Base-by-base conservation (phyloP, 1,140 invertebrate genomes). In the Steinernema khuongi region DNA sequence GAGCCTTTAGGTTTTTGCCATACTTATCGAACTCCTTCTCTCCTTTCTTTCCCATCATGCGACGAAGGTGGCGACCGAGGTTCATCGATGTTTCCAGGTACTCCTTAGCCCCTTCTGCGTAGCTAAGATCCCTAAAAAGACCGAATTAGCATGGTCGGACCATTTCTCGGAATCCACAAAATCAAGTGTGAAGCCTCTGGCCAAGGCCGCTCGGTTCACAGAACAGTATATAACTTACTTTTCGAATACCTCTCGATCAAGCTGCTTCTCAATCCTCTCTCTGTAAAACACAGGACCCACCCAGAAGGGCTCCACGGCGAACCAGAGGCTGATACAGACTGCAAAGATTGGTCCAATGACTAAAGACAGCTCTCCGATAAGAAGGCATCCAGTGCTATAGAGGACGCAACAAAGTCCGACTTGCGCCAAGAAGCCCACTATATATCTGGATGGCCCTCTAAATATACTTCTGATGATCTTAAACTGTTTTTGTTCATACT, bases 21-120 rank as follows among this genome's bases (percentile, higher is more conserved):
- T 75, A 74, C 30, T 74, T 41, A 14, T 19, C 33, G 29, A 77
- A 70, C 19, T 22, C 26, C 1, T 43, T 68, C 31, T 70, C 72
- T 18, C 72, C 75, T 31, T 77, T 72, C 36, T 74, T 68, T 0
- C 73, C 68, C 29, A 71, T 31, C 1, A 74, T 29, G 29, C 70
- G n/a, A n/a, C 32, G n/a, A 70, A 68, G 68, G 41, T 68, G 68
- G 29, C 69, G n/a, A 33, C 73, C 70, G n/a, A 77, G 67, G 1
- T 68, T 69, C 75, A 77, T 77, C 22, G 67, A 36, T 17, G 75
- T 70, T 28, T 75, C 66, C 1, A 77, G 70, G 50, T 77, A 77
- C 11, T 77, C 75, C 14, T 43, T 68, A 1, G 67, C 75, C 28
- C 75, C 75, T 17, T 31, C 19, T 1, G 31, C 7, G 67, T 77